A percentile compares a stretch with the other conserved stretches of the same genome.
These are phyloP conservation scores for Trileptium ribeirensis DNA, from an alignment of 2,888 invertebrate species.

Conservation along the genomic window DNA sequence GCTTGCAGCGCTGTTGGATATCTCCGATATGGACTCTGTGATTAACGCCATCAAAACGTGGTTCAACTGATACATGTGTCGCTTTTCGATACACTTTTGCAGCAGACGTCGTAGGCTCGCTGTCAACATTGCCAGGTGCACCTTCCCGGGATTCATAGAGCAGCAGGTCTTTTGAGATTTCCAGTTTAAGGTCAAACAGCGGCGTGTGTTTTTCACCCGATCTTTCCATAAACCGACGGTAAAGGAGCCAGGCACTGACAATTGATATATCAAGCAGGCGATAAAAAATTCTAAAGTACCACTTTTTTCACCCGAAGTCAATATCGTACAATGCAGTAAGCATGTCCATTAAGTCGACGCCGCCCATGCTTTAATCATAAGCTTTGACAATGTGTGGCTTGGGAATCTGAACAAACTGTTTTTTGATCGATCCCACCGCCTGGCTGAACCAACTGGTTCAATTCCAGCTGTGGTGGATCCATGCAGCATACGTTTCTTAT, in stretches of 20 bases:
- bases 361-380: conserved; percentile 43
- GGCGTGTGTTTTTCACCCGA: not conserved
- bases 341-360: conserved; percentile 46
- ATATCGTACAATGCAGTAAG: conserved; percentile 44
- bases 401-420: conserved; percentile 12
- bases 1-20: too few relatives aligned
- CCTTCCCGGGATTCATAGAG: too few relatives aligned
- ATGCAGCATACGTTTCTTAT: conserved; percentile 42
- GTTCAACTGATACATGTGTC: too few relatives aligned
- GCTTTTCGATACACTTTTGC: too few relatives aligned
- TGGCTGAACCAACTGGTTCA: conserved; percentile 39
- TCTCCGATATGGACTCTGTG: too few relatives aligned
- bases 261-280: conserved; percentile 35
- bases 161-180: not conserved
- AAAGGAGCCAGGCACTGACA: conserved; percentile 37
- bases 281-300: conserved; percentile 42
- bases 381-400: conserved; percentile 9
- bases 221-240: conserved; percentile 22
- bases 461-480: conserved; percentile 39
- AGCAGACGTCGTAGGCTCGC: too few relatives aligned
- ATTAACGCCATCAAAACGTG: too few relatives aligned
- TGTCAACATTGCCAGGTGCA: too few relatives aligned
- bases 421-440: conserved; percentile 35
- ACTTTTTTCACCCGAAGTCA: conserved; percentile 39
- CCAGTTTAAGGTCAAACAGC: not conserved